Evolutionary conservation across 1,140 invertebrate genomes (phyloP).

Genomic region (Neelides sp.): DNA sequence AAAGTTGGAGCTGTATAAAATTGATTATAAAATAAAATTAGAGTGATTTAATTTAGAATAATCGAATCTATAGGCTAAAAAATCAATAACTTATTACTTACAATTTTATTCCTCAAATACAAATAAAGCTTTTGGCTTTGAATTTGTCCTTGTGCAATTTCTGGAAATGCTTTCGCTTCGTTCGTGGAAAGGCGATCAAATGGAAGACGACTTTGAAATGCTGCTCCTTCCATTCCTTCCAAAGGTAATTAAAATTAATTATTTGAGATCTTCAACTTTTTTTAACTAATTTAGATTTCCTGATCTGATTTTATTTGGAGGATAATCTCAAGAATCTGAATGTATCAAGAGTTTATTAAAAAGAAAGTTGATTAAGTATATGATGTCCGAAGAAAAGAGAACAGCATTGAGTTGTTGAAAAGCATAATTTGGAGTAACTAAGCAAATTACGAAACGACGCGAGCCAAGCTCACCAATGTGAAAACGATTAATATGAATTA

Average conservation of each 20-base stretch:
- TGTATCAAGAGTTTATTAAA: constrained; percentile 9
- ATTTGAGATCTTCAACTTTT: constrained; percentile 1
- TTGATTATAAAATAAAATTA: constrained; percentile 8
- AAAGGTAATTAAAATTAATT: constrained; percentile 1
- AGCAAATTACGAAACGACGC: too few species aligned
- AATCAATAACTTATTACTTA: constrained; percentile 34
- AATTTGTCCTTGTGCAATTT: constrained; percentile 64
- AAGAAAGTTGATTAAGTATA: background rate
- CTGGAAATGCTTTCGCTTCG: constrained; percentile 86
- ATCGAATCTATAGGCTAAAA: background rate
- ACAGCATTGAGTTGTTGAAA: too few species aligned
- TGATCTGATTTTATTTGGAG: background rate
- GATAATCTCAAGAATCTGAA: background rate
- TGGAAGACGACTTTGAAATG: constrained; percentile 82
- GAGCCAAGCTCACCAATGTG: too few species aligned
- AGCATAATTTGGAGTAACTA: too few species aligned
- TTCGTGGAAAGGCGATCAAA: constrained; percentile 88
- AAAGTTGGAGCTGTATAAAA: constrained; percentile 65
- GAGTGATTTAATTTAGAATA: background rate
- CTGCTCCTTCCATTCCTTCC: constrained; percentile 70
- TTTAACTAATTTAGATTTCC: background rate
- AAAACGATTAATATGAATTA: too few species aligned
- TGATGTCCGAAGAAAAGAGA: too few species aligned
- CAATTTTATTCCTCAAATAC: constrained; percentile 79
- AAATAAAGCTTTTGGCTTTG: constrained; percentile 82